Base-by-base conservation (phyloP, 2,888 invertebrate species). In the Athalia rosae region DNA sequence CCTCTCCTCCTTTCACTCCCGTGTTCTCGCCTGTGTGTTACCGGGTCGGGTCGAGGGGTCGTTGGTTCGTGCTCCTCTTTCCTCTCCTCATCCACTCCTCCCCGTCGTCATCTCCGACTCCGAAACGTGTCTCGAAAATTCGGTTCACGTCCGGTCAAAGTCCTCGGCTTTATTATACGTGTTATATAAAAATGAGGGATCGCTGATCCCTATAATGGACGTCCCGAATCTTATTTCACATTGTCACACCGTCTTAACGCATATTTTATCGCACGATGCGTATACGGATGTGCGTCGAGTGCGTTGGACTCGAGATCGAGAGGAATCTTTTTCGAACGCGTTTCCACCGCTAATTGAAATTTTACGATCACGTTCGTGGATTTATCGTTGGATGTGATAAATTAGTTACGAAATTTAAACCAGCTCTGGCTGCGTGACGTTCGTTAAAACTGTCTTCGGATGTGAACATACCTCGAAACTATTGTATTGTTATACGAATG, bases 121-220 rank as follows among this genome's bases (percentile, higher is more conserved):
- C n/a, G 45, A 15, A 45, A 45, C 58, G 58, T 58, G 8, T 63
- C 47, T 74, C 74, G 15, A 50, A 74, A 74, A 74, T 74, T 74
- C 74, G 74, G 74, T 62, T 74, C 74, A 74, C 74, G 74, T 74
- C 74, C 74, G 74, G 74, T 74, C 74, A 74, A 74, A 74, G 74
- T 28, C 28, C 28, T 74, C 62, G 61, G 48, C 15, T 58, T 15
- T n/a, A n/a, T n/a, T n/a, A n/a, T n/a, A n/a, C 64, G 28, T 11
- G 67, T 48, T 67, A 53, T 7, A 28, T 8, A 61, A 15, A 15
- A 61, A 61, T 61, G 11, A 61, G 28, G 28, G 74, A 61, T 61
- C 74, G 74, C 58, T 71, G 71, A 58, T 71, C 71, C 71, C 71
- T n/a, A 9, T 15, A n/a, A n/a, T 6, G 15, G 58, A 43, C 71